Percentiles rank a stretch among this genome's conserved stretches.
Evolutionary conservation across 2,888 invertebrate genomes (phyloP).

Genomic region (Baccha elongata): DNA sequence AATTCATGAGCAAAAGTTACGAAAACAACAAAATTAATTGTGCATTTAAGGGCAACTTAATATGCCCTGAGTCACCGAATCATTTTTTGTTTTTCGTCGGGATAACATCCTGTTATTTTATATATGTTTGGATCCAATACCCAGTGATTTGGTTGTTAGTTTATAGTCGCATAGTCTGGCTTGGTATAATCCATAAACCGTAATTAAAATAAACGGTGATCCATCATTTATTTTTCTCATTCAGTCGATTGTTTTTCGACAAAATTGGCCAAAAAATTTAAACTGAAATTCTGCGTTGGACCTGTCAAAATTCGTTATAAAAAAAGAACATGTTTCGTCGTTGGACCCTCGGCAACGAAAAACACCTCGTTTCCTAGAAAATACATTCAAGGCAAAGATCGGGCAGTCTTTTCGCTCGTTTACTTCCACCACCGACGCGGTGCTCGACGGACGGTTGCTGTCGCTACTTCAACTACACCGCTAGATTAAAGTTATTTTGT

Average conservation of each 20-base stretch:
- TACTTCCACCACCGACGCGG: neutral
- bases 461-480: slow-evolving; percentile 6
- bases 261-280: slow-evolving; percentile 50
- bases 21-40: slow-evolving; percentile 57
- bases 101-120: slow-evolving; percentile 46
- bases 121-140: slow-evolving; percentile 11
- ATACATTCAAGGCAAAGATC: slow-evolving; percentile 29
- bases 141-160: slow-evolving; percentile 10
- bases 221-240: slow-evolving; percentile 52
- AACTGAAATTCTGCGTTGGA: slow-evolving; percentile 20
- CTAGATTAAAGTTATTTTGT: slow-evolving; percentile 65
- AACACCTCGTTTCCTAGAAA: slow-evolving; percentile 70
- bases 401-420: slow-evolving; percentile 39
- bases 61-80: slow-evolving; percentile 63
- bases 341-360: slow-evolving; percentile 25
- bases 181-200: slow-evolving; percentile 38
- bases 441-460: too few species aligned
- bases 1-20: slow-evolving; percentile 15
- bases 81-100: slow-evolving; percentile 27
- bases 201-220: slow-evolving; percentile 73
- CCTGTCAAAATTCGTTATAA: slow-evolving; percentile 60
- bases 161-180: slow-evolving; percentile 38
- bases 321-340: slow-evolving; percentile 23
- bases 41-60: slow-evolving; percentile 70
- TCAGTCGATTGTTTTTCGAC: neutral